Base-by-base conservation (phyloP, 2,113 vertebrate species). In the Hiodon tergisus region DNA sequence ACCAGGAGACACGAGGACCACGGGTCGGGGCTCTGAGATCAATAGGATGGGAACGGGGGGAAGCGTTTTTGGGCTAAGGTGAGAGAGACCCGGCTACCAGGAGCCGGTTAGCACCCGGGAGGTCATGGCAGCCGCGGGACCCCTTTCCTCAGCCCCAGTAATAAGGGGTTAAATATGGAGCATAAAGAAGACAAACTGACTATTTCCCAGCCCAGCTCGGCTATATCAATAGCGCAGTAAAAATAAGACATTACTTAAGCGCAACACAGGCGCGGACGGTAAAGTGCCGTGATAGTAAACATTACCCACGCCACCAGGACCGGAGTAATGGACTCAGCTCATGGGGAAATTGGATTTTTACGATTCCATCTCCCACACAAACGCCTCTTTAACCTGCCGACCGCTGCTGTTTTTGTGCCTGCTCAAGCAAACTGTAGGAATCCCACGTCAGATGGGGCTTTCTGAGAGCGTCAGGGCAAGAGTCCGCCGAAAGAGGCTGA, bases 131-230 rank as follows among this genome's bases (percentile, higher is more conserved):
- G 78, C 80, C 68, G 46, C 52, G 77, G 55, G 48, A 72, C 14
- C 57, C 76, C 77, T 62, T 74, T 74, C 72, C 76, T 78, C 67
- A 60, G 79, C 52, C 67, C 47, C 72, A 71, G 81, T 83, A 87
- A 86, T 82, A 76, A 79, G 73, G 80, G 82, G 81, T 81, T 81
- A 81, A 81, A 82, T 78, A 82, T 81, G 63, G 77, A 77, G 79
- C 76, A 84, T 81, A 83, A 83, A 85, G 76, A 82, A 85, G 82
- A 88, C 80, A 85, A 82, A 87, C 77, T 68, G 14, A 62, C 77
- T 71, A 80, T 67, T 83, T 79, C 71, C 57, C 11, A 68, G 65
- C 11, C 63, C 76, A 60, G 69, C 65, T 55, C 66, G 55, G 81
- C 75, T 83, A 70, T 79, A 83, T 80, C 82, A 81, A 66, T 67